A percentile compares a stretch with the other conserved stretches of the same genome.
Evolutionary conservation across 2,113 vertebrate species (phyloP).

Genomic region (Festucalex cinctus): DNA sequence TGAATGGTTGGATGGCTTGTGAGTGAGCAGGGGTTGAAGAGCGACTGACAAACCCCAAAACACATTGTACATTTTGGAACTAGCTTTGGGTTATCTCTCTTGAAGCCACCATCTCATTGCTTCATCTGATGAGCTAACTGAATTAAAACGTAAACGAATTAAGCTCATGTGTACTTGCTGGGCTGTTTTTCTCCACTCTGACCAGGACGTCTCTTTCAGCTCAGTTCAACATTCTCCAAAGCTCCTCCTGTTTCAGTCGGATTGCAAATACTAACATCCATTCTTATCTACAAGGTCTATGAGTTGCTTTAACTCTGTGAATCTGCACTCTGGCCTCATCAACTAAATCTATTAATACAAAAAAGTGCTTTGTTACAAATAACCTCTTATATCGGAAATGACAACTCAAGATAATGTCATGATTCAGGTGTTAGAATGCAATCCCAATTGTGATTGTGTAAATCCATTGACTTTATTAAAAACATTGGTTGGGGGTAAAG

Average conservation of each 20-base stretch:
- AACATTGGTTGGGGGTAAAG: not conserved
- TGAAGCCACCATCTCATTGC: constrained; percentile 25
- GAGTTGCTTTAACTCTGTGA: not conserved
- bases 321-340: not conserved
- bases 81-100: constrained; percentile 16
- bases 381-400: not conserved
- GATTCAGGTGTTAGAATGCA: not conserved
- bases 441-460: not conserved
- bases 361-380: not conserved
- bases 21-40: not conserved
- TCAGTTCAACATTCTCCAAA: constrained; percentile 26
- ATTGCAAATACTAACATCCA: constrained; percentile 22
- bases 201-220: constrained; percentile 6
- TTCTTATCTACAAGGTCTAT: constrained; percentile 23
- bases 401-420: not conserved
- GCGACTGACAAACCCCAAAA: not conserved
- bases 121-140: constrained; percentile 41
- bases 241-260: constrained; percentile 33
- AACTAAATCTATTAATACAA: no score
- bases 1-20: not conserved
- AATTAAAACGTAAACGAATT: constrained; percentile 53
- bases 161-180: constrained; percentile 25
- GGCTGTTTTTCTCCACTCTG: constrained; percentile 28
- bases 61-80: not conserved
- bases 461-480: not conserved